phyloP scores from a whole-genome alignment of 30 jellyfish, hydroid and myxozoan species.

The Aurelia sp. region DNA sequence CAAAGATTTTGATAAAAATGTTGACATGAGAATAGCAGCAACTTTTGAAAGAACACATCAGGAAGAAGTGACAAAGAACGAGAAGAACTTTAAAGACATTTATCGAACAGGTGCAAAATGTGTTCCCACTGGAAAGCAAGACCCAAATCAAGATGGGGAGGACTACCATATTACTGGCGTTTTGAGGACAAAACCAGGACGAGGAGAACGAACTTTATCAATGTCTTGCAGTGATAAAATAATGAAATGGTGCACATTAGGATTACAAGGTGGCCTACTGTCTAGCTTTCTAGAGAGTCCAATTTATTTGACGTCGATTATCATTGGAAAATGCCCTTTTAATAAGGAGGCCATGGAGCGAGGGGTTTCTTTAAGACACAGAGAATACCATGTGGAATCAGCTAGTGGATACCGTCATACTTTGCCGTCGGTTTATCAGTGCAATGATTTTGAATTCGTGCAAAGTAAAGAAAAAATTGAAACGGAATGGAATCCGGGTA shows the following conservation, averaged over 20 bases:
- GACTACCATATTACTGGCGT: slow-evolving; percentile 78
- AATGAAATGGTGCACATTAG: slow-evolving; percentile 94
- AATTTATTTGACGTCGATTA: slow-evolving; percentile 57
- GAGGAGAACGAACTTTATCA: slow-evolving; percentile 88
- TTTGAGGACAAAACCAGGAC: slow-evolving; percentile 89
- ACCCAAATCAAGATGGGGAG: slow-evolving; percentile 65
- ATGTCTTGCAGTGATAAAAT: slow-evolving; percentile 94
- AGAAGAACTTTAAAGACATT: slow-evolving; percentile 38
- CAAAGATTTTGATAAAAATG: too few relatives aligned
- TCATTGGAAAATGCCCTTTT: slow-evolving; percentile 69
- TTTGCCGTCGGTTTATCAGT: slow-evolving; percentile 49
- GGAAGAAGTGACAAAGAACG: background rate
- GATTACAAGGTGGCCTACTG: slow-evolving; percentile 88
- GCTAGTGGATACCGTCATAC: background rate
- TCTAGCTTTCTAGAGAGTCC: slow-evolving; percentile 54
- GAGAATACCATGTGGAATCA: background rate
- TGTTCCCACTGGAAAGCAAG: slow-evolving; percentile 90
- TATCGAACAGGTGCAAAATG: slow-evolving; percentile 94
- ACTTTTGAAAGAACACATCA: background rate
- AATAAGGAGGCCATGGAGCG: slow-evolving; percentile 56
- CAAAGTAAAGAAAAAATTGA: slow-evolving; percentile 62
- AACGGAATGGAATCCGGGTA: slow-evolving; percentile 10
- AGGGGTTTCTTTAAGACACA: slow-evolving; percentile 76
- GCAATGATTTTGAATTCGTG: slow-evolving; percentile 27
- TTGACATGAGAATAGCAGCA: too few relatives aligned